Conservation (phyloP, 1,140 invertebrate species). For the Bombus superbus region DNA sequence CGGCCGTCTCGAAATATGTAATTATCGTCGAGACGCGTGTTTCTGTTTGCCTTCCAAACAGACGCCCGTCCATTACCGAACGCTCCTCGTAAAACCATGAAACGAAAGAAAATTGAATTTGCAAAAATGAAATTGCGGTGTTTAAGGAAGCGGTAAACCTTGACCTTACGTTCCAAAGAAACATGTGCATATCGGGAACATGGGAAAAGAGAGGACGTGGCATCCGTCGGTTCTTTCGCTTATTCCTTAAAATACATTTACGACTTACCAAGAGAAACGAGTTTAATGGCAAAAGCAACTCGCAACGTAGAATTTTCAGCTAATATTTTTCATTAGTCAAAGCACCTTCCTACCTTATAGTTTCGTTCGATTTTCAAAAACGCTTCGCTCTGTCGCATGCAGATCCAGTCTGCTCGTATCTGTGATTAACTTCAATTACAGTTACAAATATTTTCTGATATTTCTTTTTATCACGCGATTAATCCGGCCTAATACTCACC, state of each 20-base stretch:
- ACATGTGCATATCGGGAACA: neutral
- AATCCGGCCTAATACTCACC: slow-evolving; percentile 74
- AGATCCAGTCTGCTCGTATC: neutral
- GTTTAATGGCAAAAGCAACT: neutral
- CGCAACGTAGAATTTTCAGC: neutral
- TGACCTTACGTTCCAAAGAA: slow-evolving; percentile 13
- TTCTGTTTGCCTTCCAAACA: neutral
- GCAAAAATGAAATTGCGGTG: slow-evolving; percentile 4
- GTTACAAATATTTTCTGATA: neutral
- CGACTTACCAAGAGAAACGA: neutral
- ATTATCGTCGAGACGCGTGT: slow-evolving; percentile 3
- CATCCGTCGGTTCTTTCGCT: neutral
- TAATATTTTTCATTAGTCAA: neutral
- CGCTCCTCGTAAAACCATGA: slow-evolving; percentile 38
- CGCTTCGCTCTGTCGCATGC: neutral
- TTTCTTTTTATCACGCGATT: neutral
- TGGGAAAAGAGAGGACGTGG: neutral
- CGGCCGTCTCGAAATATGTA: slow-evolving; percentile 5
- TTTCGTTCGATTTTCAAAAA: neutral
- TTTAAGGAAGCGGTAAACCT: slow-evolving; percentile 11
- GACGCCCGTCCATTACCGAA: neutral
- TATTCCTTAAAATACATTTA: slow-evolving; percentile 33
- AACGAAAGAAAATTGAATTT: slow-evolving; percentile 32
- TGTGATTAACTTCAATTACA: neutral
- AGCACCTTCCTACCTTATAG: neutral